Conservation (phyloP, 2,888 invertebrate species). For the Thelaira solivaga region DNA sequence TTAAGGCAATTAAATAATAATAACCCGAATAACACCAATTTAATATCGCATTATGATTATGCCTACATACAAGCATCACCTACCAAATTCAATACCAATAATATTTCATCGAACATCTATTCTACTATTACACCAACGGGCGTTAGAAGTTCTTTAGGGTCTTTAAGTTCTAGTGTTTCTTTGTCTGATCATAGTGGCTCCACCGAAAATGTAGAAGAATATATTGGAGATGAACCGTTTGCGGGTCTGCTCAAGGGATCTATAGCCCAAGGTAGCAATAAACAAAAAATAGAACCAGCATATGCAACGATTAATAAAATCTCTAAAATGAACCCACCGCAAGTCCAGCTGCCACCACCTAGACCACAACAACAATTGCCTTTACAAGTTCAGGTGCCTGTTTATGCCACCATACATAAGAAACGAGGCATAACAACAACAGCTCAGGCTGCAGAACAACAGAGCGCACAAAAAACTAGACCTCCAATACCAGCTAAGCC, state of each 20-base stretch:
- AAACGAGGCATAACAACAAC: conserved; percentile 58
- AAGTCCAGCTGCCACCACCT: conserved; percentile 58
- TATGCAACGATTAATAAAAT: conserved; percentile 58
- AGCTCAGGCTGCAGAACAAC: conserved; percentile 51
- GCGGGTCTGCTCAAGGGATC: conserved; percentile 90
- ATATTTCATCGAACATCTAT: conserved; percentile 78
- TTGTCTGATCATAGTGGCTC: conserved; percentile 86
- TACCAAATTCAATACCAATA: conserved; percentile 35
- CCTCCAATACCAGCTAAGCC: conserved; percentile 71
- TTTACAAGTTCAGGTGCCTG: conserved; percentile 43
- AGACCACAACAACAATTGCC: conserved; percentile 60
- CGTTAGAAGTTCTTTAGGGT: conserved; percentile 79
- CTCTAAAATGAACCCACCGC: conserved; percentile 57
- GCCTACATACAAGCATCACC: conserved; percentile 65
- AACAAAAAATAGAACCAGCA: conserved; percentile 69
- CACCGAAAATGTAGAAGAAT: conserved; percentile 90
- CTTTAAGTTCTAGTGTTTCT: conserved; percentile 84
- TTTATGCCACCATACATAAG: conserved; percentile 59
- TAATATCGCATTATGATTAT: conserved; percentile 70
- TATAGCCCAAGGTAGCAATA: conserved; percentile 80
- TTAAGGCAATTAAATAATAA: conserved; percentile 63
- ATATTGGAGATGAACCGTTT: conserved; percentile 90
- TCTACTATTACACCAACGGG: conserved; percentile 66
- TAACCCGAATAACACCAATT: conserved; percentile 53
- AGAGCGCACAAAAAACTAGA: conserved; percentile 62